Evolutionary conservation across 1,140 invertebrate genomes (phyloP), one percentile per base, ranked within the genome.

Genomic region (Lerema accius): DNA sequence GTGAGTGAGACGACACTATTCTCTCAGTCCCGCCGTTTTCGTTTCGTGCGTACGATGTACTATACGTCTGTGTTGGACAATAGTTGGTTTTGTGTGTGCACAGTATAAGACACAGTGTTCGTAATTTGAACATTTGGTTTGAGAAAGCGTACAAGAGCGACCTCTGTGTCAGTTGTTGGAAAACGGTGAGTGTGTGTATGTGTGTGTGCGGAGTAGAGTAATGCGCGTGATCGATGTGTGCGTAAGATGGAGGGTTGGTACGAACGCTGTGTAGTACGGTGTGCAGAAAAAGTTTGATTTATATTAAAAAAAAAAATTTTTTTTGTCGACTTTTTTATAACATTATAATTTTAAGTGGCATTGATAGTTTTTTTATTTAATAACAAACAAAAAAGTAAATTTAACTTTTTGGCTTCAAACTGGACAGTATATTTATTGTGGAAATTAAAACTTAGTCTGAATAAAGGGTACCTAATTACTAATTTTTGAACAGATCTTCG

Each of bases 171-270:
- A 5, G 43, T 66, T 66, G 70, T 60, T 73, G 67, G 73, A 74
- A 73, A 67, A 63, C 69, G 35, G 9, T 3, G 10, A 50, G n/a
- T 55, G 42, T 43, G 16, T 56, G n/a, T 60, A 53, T 74, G 65
- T 75, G 66, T 62, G 75, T 61, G 50, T 62, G 32, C 46, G 42
- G 62, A 45, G 49, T 14, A 51, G 42, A 53, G 49, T 51, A 37
- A 46, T 15, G 43, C 50, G 48, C 15, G 10, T 32, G 19, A 9
- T 13, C 7, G 15, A 28, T 59, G 73, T 77, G 72, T 73, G 73
- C 14, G 81, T 78, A 64, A 63, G 62, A 56, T 63, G 68, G 78
- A 84, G 82, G 85, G 83, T 80, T 79, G 80, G 77, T 80, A 73
- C 78, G 75, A 70, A 80, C 76, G 78, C 79, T 78, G 75, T 11